Conservation (phyloP, 2,113 vertebrate species). For the Paracanthobrama guichenoti region DNA sequence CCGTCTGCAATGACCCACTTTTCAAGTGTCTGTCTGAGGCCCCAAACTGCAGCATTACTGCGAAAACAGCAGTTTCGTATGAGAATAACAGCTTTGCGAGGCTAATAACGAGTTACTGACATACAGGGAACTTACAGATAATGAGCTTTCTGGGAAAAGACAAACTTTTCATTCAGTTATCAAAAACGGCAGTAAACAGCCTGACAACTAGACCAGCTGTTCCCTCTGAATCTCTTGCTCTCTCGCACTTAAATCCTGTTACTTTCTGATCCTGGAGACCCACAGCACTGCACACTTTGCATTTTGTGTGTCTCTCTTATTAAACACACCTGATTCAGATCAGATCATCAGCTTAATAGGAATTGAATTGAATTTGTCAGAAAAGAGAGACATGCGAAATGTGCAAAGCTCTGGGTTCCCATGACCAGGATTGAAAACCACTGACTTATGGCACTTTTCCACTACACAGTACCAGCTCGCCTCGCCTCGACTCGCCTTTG, state of each 20-base stretch:
- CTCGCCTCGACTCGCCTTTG: too few relatives aligned
- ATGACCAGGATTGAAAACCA: too few relatives aligned
- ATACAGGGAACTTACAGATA: neutral
- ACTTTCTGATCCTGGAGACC: too few relatives aligned
- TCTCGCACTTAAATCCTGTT: neutral
- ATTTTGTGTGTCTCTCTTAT: too few relatives aligned
- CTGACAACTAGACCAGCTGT: constrained; percentile 8
- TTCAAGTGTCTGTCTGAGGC: neutral
- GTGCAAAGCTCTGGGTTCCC: too few relatives aligned
- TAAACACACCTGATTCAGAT: too few relatives aligned
- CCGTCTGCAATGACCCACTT: constrained; percentile 28
- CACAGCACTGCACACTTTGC: too few relatives aligned
- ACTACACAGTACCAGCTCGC: too few relatives aligned
- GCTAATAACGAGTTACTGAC: constrained; percentile 23
- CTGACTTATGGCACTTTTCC: too few relatives aligned
- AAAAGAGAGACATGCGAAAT: too few relatives aligned
- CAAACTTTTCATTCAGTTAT: neutral
- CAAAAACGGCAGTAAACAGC: constrained; percentile 3
- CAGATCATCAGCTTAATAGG: too few relatives aligned
- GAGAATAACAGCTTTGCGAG: neutral
- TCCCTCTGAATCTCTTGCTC: neutral
- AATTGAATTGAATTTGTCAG: too few relatives aligned
- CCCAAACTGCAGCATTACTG: neutral
- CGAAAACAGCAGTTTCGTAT: neutral
- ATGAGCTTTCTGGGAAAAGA: constrained; percentile 24